Evolutionary conservation across 2,888 invertebrate species (phyloP).

Genomic region (Drosophila mettleri): DNA sequence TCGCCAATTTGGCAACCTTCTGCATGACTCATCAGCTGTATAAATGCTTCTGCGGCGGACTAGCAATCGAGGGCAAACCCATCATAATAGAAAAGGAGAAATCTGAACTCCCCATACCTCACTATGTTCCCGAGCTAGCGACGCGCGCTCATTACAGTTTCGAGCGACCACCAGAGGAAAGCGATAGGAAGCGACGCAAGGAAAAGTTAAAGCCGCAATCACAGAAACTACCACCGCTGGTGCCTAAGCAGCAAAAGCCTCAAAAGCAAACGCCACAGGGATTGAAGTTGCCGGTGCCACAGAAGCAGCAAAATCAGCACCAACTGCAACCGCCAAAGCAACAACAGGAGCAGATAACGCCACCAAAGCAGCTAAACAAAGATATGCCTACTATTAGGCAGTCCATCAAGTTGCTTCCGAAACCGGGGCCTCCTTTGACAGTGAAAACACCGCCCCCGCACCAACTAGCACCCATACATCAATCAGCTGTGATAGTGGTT

Average conservation of each 20-base stretch:
- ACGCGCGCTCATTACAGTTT: slow-evolving; percentile 82
- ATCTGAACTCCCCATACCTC: slow-evolving; percentile 37
- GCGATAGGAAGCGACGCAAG: slow-evolving; percentile 18
- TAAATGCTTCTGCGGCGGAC: slow-evolving; percentile 88
- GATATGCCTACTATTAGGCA: neutral
- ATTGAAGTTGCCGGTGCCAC: neutral
- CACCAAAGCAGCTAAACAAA: neutral
- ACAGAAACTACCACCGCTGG: slow-evolving; percentile 6
- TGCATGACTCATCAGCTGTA: slow-evolving; percentile 89
- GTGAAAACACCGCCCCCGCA: neutral
- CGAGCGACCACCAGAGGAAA: slow-evolving; percentile 66
- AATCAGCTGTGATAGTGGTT: neutral
- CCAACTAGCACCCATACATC: neutral
- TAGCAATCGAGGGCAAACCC: slow-evolving; percentile 77
- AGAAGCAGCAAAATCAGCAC: neutral
- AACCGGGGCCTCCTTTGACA: neutral
- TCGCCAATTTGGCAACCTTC: slow-evolving; percentile 87
- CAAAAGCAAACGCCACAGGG: neutral
- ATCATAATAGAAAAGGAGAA: slow-evolving; percentile 79
- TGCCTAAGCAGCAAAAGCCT: neutral
- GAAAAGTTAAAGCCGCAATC: slow-evolving; percentile 9
- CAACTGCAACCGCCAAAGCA: neutral
- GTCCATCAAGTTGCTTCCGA: neutral
- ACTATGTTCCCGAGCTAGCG: slow-evolving; percentile 53
- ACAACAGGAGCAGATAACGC: neutral